phyloP scores from a whole-genome alignment of 2,888 invertebrate species.

The Drosophila meridionalis region DNA sequence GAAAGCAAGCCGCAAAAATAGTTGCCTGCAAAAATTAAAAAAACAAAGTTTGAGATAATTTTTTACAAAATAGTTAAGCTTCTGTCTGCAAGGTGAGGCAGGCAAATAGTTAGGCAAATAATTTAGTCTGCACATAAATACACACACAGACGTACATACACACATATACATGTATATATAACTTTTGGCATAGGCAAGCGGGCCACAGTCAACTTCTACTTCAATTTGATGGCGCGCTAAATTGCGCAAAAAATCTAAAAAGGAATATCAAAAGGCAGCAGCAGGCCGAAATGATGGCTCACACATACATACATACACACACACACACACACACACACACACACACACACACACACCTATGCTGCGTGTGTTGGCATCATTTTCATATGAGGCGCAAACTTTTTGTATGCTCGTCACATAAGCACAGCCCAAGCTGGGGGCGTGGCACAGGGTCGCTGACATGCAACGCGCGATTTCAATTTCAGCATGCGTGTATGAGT shows the following conservation, averaged over 20 bases:
- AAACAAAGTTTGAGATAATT: conserved; percentile 9
- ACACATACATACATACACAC: not conserved
- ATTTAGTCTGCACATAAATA: conserved; percentile 11
- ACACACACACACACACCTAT: conserved; percentile 18
- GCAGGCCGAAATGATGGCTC: conserved; percentile 52
- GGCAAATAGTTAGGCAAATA: conserved; percentile 59
- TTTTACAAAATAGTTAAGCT: conserved; percentile 18
- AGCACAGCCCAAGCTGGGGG: conserved; percentile 32
- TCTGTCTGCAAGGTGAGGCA: conserved; percentile 21
- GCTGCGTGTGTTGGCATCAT: conserved; percentile 71
- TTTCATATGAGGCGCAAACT: conserved; percentile 67
- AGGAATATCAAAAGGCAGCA: conserved; percentile 59
- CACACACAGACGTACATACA: not conserved
- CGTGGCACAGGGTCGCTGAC: conserved; percentile 68
- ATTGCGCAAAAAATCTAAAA: conserved; percentile 66
- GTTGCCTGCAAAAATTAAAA: conserved; percentile 4
- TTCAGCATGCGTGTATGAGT: conserved; percentile 44
- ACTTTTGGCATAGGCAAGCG: conserved; percentile 53
- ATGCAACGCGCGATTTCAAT: conserved; percentile 77
- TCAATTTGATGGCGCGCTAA: conserved; percentile 71
- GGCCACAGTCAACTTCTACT: conserved; percentile 62
- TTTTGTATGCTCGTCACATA: conserved; percentile 60
- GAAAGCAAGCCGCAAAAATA: conserved; percentile 35
- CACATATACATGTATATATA: not conserved
- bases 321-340: conserved; percentile 3